Evolutionary conservation across 2,888 invertebrate genomes (phyloP).

Genomic region (Limnephilus lunatus): DNA sequence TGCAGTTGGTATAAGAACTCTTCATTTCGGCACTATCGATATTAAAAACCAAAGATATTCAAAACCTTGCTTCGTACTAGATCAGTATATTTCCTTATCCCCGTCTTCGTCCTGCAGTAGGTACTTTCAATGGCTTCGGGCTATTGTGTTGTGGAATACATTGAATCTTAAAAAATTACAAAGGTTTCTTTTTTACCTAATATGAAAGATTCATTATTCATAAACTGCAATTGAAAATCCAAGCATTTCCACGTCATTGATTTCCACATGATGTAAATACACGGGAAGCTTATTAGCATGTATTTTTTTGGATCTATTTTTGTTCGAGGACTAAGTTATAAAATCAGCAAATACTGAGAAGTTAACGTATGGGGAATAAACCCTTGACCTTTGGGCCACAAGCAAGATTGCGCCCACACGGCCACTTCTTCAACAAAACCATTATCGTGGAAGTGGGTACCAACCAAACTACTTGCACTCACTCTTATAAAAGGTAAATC

Average conservation of each 20-base stretch:
- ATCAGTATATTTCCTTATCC: no score
- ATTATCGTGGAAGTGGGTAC: background rate
- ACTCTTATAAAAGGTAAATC: background rate
- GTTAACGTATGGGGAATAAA: background rate
- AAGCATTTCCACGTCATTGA: no score
- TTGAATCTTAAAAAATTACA: background rate
- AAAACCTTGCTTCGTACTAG: no score
- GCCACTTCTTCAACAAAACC: background rate
- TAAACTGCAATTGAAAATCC: background rate
- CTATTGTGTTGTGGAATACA: background rate
- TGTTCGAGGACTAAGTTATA: background rate
- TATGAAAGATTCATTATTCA: background rate
- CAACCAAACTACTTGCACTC: background rate
- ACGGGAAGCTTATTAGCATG: background rate
- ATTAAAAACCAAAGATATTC: no score
- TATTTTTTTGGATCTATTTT: background rate
- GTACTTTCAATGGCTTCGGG: background rate
- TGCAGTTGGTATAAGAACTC: no score
- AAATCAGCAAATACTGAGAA: background rate
- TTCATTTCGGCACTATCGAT: no score
- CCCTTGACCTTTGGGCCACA: background rate
- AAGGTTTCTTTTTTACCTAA: background rate
- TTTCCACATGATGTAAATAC: background rate
- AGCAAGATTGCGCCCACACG: conserved; percentile 10
- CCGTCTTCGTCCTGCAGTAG: no score